Evolutionary conservation across 2,888 invertebrate species (phyloP).

Genomic region (Tenthredo scrophulariae): DNA sequence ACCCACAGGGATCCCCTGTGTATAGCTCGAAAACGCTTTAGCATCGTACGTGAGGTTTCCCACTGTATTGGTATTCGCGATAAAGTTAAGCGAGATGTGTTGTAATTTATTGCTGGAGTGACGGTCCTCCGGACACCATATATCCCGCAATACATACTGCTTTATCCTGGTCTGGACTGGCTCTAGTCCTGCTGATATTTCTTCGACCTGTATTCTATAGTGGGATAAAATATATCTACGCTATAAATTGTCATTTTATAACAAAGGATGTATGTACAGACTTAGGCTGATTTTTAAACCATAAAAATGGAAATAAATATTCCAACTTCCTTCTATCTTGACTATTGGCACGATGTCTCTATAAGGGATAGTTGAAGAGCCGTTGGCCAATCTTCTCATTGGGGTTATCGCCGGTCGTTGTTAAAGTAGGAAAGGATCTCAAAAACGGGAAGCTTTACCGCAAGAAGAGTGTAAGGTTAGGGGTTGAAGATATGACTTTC

Average conservation of each 20-base stretch:
- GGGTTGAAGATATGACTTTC: slow-evolving; percentile 40
- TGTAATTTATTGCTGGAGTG: slow-evolving; percentile 39
- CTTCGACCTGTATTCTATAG: not conserved
- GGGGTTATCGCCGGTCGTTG: slow-evolving; percentile 27
- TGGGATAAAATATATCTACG: not conserved
- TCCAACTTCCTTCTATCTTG: not conserved
- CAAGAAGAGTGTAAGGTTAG: slow-evolving; percentile 11
- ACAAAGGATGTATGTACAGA: not conserved
- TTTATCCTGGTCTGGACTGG: not conserved
- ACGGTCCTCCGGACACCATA: slow-evolving; percentile 12
- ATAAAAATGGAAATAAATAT: not conserved
- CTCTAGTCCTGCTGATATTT: slow-evolving; percentile 11
- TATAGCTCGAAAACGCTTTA: slow-evolving; percentile 29
- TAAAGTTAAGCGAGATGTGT: slow-evolving; percentile 51
- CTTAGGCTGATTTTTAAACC: not conserved
- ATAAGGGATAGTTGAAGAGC: slow-evolving; percentile 8
- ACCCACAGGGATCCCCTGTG: slow-evolving; percentile 1
- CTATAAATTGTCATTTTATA: not conserved
- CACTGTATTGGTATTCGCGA: slow-evolving; percentile 18
- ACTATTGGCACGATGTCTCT: not conserved
- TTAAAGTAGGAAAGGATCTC: not conserved
- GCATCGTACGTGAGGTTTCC: not conserved
- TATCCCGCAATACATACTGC: not conserved
- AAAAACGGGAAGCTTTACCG: slow-evolving; percentile 28
- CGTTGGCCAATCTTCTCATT: slow-evolving; percentile 20